A percentile compares a stretch with the other conserved stretches of the same genome.
These are phyloP conservation scores for Dichetophora obliterata DNA, from an alignment of 2,888 invertebrate species.

Conservation along the genomic window DNA sequence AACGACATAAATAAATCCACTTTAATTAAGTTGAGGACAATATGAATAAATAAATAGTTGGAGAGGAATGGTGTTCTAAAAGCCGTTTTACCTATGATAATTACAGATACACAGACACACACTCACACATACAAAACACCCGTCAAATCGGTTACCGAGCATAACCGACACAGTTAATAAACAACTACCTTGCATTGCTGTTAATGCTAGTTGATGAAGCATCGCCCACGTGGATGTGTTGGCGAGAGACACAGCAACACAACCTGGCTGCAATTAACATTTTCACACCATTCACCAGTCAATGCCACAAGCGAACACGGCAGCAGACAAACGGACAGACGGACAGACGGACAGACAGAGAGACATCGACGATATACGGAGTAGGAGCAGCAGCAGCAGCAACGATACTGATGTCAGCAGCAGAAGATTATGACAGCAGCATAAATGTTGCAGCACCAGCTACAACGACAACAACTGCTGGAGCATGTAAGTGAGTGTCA, in stretches of 20 bases:
- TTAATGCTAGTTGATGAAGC: background rate
- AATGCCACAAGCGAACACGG: background rate
- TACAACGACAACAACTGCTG: background rate
- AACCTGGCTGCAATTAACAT: conserved; percentile 14
- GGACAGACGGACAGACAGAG: background rate
- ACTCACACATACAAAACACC: no score
- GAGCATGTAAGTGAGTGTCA: conserved; percentile 4
- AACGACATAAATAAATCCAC: no score
- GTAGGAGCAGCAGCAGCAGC: background rate
- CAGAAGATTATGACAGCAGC: conserved; percentile 12
- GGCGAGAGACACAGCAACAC: background rate
- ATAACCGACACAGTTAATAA: background rate
- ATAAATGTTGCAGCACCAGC: background rate
- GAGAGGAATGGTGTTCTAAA: no score
- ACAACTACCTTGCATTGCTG: background rate
- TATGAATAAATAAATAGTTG: no score
- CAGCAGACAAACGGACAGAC: background rate
- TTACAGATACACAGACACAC: no score
- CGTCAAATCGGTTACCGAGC: background rate
- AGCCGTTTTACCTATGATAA: no score
- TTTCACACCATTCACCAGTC: conserved; percentile 15
- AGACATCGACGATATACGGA: background rate
- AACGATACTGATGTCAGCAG: background rate
- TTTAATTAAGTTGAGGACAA: no score
- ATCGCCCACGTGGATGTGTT: background rate